phyloP scores from a whole-genome alignment of 2,888 invertebrate genomes.

The Palloptera scutellata region DNA sequence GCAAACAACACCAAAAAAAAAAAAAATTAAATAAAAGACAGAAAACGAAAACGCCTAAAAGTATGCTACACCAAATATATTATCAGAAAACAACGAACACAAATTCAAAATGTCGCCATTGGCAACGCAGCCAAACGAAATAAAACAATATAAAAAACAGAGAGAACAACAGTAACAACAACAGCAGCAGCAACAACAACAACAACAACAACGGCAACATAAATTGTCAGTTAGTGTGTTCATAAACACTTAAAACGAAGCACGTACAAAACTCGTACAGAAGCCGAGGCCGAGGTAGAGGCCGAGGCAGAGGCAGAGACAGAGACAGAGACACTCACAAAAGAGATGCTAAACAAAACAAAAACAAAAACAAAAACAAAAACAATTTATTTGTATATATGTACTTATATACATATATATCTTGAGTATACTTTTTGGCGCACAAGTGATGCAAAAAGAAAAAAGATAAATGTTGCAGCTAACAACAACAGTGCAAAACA shows the following conservation, averaged over 20 bases:
- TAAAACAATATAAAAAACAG: background rate
- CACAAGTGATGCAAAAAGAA: no score
- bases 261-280: background rate
- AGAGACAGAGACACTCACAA: slow-evolving; percentile 12
- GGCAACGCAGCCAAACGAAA: background rate
- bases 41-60: slow-evolving; percentile 3
- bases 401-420: no score
- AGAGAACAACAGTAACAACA: slow-evolving; percentile 5
- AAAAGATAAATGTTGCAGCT: no score
- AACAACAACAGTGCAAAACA: no score
- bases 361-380: no score
- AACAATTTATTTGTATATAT: no score
- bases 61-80: slow-evolving; percentile 5
- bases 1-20: slow-evolving; percentile 6
- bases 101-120: background rate
- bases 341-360: slow-evolving; percentile 12
- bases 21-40: background rate
- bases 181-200: background rate
- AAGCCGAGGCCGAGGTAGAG: background rate
- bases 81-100: background rate
- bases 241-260: background rate
- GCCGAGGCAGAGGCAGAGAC: background rate
- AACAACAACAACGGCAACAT: slow-evolving; percentile 1
- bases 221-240: background rate
- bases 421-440: no score